Evolutionary conservation across 1,140 invertebrate genomes (phyloP).

Genomic region (Seison nebaliae): DNA sequence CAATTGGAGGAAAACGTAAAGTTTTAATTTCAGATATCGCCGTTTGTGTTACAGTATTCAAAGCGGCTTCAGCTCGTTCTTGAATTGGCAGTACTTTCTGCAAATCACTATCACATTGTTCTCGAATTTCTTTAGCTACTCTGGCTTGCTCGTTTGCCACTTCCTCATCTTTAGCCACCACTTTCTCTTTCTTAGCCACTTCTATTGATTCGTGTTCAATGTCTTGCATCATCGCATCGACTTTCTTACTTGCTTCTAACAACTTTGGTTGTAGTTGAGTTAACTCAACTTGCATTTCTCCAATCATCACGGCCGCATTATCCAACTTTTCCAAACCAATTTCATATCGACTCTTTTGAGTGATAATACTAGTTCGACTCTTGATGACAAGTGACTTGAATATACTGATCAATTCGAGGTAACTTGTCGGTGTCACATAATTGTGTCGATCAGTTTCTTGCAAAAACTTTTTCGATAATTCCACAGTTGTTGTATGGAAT

Average conservation of each 20-base stretch:
- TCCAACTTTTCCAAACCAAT: constrained; percentile 32
- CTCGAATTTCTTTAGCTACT: constrained; percentile 25
- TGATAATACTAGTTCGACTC: constrained; percentile 17
- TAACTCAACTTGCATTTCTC: constrained; percentile 43
- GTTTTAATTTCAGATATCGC: constrained; percentile 28
- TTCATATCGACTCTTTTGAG: constrained; percentile 18
- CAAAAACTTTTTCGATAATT: constrained; percentile 36
- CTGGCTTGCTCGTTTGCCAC: constrained; percentile 28
- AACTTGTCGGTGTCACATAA: constrained; percentile 31
- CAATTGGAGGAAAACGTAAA: constrained; percentile 25
- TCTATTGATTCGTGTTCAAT: constrained; percentile 37
- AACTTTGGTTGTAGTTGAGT: constrained; percentile 59
- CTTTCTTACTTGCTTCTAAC: constrained; percentile 60
- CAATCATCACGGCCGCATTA: constrained; percentile 34
- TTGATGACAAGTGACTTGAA: constrained; percentile 25
- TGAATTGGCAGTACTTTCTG: constrained; percentile 26
- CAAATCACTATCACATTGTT: constrained; percentile 29
- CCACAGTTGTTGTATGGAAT: constrained; percentile 52
- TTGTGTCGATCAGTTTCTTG: constrained; percentile 34
- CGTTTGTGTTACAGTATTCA: constrained; percentile 26
- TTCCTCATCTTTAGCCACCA: constrained; percentile 28
- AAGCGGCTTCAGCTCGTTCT: constrained; percentile 24
- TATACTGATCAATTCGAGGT: constrained; percentile 28
- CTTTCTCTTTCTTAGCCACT: constrained; percentile 29
- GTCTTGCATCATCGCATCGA: constrained; percentile 76